phyloP scores from a whole-genome alignment of 2,888 invertebrate species.

The Andrena fulva region DNA sequence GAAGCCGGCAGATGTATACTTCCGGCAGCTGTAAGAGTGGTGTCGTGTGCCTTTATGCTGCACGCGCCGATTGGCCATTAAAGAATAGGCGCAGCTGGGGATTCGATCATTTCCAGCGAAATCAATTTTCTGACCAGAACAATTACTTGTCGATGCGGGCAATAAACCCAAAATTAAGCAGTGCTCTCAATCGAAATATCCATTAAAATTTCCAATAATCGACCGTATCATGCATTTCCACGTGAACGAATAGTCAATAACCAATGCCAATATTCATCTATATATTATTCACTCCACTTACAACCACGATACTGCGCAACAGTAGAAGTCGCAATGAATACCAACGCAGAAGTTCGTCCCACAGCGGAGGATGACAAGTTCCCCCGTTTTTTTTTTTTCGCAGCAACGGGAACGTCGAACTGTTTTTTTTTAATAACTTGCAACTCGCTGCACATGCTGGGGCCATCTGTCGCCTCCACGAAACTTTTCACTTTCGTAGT shows the following conservation, averaged over 20 bases:
- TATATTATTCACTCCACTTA: not conserved
- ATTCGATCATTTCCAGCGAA: slow-evolving; percentile 58
- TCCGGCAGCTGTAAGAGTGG: slow-evolving; percentile 82
- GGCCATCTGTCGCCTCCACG: slow-evolving; percentile 62
- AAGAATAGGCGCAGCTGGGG: slow-evolving; percentile 67
- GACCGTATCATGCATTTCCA: not conserved
- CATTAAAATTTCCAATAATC: not conserved
- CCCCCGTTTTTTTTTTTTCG: slow-evolving; percentile 19
- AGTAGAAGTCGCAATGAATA: not conserved
- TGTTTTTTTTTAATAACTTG: slow-evolving; percentile 58
- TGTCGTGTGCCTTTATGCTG: slow-evolving; percentile 79
- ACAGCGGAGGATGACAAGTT: not conserved
- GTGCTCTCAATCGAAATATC: not conserved
- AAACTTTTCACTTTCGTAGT: slow-evolving; percentile 56
- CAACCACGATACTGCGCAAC: not conserved
- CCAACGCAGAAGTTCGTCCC: not conserved
- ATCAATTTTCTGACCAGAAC: slow-evolving; percentile 61
- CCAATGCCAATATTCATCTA: not conserved
- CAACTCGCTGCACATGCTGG: slow-evolving; percentile 60
- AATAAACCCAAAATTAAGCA: not conserved
- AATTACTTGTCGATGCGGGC: not conserved
- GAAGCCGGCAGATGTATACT: slow-evolving; percentile 81
- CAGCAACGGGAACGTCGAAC: slow-evolving; percentile 24
- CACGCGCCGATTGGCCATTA: slow-evolving; percentile 79
- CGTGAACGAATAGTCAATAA: not conserved